Base-by-base conservation (phyloP, 92 coral and sea anemone genomes). In the Phenganax stokvisi region DNA sequence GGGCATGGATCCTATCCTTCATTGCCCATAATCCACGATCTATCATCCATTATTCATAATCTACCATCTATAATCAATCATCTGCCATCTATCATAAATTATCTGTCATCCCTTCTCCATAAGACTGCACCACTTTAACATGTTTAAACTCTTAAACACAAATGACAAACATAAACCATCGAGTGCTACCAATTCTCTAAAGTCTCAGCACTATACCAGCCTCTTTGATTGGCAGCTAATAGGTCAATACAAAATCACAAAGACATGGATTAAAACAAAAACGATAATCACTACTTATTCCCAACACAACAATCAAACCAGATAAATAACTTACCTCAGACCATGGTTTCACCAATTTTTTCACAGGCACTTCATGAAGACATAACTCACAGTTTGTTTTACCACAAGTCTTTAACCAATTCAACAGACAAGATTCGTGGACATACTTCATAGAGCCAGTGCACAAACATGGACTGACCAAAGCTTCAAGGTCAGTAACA, bases 381-480 rank as follows among this genome's bases (percentile, higher is more conserved):
- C 98, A 94, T 51, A 94, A 79, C 72, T 94, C 98, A 51, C 98
- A 94, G 71, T 89, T 94, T 57, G 96, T 90, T 86, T 85, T 92
- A 7, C 92, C 92, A 57, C 89, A 89, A 29, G 96, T 88, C 55
- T 94, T 92, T 57, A 94, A 71, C 98, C 98, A 94, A 85, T 78
- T 89, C 96, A 94, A 92, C 0, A 94, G 83, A 80, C 98, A 94
- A 3, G 89, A 79, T 25, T 94, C 96, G 58, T 94, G 98, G 7
- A 94, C 91, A 66, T 85, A 90, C 81, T 89, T 87, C 11, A 94
- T 92, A 20, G 98, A 90, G 0, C 98, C 98, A 15, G 91, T 94
- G 51, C 98, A 94, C 65, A 88, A 29, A 85, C 98, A 94, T 0
- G 98, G 98, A 56, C 98, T 94, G 10, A 94, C 90, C 20, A 94